Conservation (phyloP, 2,797 vertebrate species). For the Tokudaia muenninki region DNA sequence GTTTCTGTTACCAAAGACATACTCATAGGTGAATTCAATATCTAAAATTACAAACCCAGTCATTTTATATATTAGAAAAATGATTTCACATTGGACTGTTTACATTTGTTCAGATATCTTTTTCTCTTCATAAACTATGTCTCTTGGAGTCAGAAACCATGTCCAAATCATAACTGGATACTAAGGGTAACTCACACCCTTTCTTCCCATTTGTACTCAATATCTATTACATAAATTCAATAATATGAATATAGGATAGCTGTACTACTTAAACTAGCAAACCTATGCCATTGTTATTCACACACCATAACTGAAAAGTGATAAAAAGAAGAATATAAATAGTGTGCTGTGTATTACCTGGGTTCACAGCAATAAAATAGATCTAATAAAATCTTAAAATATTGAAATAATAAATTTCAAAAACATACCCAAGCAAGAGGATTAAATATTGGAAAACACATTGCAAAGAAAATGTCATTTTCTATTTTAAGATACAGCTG, state of each 20-base stretch:
- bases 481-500: not conserved
- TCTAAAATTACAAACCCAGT: not conserved
- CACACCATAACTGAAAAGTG: not conserved
- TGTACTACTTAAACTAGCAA: not conserved
- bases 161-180: not conserved
- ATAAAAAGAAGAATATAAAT: not conserved
- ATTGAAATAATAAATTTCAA: not conserved
- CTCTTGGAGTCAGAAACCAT: not conserved
- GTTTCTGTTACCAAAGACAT: not conserved
- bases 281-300: not conserved
- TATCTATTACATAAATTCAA: not conserved
- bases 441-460: not conserved
- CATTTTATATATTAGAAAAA: not conserved
- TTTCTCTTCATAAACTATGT: not conserved
- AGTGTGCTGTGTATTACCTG: not conserved
- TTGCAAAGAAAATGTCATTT: constrained; percentile 6
- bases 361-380: not conserved
- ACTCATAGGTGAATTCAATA: not conserved
- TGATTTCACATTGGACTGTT: not conserved
- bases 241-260: not conserved
- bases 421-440: not conserved
- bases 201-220: not conserved
- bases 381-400: not conserved
- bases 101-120: not conserved
- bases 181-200: not conserved